Evolutionary conservation across 2,888 invertebrate genomes (phyloP).

Genomic region (Hydropsyche betteni): DNA sequence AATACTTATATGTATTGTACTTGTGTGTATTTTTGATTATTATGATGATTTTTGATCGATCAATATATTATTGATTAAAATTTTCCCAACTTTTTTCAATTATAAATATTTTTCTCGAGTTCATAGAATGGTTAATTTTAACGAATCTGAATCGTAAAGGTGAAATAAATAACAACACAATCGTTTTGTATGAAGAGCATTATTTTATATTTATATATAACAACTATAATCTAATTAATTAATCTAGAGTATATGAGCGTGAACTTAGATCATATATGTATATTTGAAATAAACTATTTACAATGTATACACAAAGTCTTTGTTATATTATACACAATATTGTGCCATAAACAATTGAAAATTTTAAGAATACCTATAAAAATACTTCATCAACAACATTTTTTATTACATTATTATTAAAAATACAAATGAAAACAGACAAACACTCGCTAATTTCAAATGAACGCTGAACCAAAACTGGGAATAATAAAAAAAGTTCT

Average conservation of each 20-base stretch:
- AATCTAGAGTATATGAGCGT: slow-evolving; percentile 48
- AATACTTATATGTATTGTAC: too few species aligned
- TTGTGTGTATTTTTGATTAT: too few species aligned
- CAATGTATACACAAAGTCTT: slow-evolving; percentile 45
- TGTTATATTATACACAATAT: slow-evolving; percentile 48
- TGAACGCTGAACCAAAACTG: too few species aligned
- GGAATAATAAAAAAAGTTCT: too few species aligned
- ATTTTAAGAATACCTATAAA: slow-evolving; percentile 30
- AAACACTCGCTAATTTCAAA: too few species aligned
- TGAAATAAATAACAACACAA: background rate
- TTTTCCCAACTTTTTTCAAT: too few species aligned
- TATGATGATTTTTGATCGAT: too few species aligned
- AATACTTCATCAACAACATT: slow-evolving; percentile 29
- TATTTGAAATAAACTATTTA: slow-evolving; percentile 47
- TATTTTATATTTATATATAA: slow-evolving; percentile 12
- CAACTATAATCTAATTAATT: slow-evolving; percentile 22
- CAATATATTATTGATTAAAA: too few species aligned
- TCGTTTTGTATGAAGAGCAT: background rate
- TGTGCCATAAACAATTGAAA: slow-evolving; percentile 51
- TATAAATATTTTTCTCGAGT: too few species aligned
- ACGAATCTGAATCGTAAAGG: background rate
- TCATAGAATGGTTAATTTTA: too few species aligned
- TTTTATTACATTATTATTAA: background rate
- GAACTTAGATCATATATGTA: slow-evolving; percentile 46
- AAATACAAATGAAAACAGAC: too few species aligned